Evolutionary conservation across 2,888 invertebrate species (phyloP).

Genomic region (Piscicola geometra): DNA sequence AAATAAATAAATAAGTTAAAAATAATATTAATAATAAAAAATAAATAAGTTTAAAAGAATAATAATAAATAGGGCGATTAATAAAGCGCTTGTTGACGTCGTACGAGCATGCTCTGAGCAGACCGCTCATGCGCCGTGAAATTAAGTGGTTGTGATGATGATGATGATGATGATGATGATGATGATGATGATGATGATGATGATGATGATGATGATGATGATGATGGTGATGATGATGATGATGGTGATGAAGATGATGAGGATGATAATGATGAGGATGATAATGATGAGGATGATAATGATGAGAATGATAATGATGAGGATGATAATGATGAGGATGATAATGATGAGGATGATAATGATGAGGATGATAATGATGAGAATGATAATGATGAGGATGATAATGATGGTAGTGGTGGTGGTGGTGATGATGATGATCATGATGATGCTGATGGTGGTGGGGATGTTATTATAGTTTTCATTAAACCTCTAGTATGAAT

Average conservation of each 20-base stretch:
- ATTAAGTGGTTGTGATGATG: too few relatives aligned
- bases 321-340: not conserved
- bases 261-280: too few relatives aligned
- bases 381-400: not conserved
- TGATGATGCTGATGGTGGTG: not conserved
- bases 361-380: not conserved
- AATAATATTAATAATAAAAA: too few relatives aligned
- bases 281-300: too few relatives aligned
- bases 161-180: constrained; percentile 19
- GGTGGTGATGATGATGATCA: not conserved
- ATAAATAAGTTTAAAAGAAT: too few relatives aligned
- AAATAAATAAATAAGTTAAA: too few relatives aligned
- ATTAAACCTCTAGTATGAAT: too few relatives aligned
- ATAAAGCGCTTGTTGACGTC: too few relatives aligned
- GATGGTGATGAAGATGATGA: constrained; percentile 26
- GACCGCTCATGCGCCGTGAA: too few relatives aligned
- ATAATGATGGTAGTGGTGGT: not conserved
- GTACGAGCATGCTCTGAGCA: too few relatives aligned
- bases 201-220: constrained; percentile 23
- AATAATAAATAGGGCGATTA: too few relatives aligned
- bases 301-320: not conserved
- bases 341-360: not conserved
- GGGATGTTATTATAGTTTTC: not conserved
- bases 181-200: constrained; percentile 19
- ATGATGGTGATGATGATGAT: constrained; percentile 17